Percentiles rank a stretch among this genome's conserved stretches.
Evolutionary conservation across 92 coral and sea anemone genomes (phyloP).

Genomic region (Umimayanthus kanabou): DNA sequence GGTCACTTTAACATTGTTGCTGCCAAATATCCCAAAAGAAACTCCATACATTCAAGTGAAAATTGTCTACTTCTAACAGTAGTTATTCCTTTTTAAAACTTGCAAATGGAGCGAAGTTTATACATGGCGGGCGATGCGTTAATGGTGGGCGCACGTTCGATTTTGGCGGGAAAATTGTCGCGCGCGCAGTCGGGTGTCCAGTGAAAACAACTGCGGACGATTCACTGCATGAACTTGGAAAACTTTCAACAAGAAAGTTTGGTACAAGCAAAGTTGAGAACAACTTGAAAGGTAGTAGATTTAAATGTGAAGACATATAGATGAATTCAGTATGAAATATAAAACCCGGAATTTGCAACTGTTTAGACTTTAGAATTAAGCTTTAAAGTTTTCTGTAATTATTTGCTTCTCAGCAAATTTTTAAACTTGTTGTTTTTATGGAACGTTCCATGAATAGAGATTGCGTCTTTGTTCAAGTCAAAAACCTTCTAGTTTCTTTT

Average conservation of each 20-base stretch:
- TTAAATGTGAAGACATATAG: not conserved
- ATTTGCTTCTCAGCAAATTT: too few species aligned
- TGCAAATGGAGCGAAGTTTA: too few species aligned
- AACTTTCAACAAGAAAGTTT: not conserved
- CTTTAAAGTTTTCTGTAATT: too few species aligned
- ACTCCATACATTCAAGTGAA: not conserved
- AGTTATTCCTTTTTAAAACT: not conserved
- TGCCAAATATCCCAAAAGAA: not conserved
- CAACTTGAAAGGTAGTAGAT: not conserved
- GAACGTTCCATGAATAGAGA: too few species aligned
- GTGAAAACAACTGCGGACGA: too few species aligned
- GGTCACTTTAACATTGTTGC: not conserved
- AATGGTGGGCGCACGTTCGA: conserved; percentile 13
- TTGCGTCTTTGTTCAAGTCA: too few species aligned
- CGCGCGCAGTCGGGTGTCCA: not conserved
- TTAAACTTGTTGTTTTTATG: too few species aligned
- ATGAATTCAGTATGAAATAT: not conserved
- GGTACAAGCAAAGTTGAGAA: not conserved
- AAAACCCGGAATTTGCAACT: too few species aligned
- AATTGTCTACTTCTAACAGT: not conserved
- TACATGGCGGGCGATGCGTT: not conserved
- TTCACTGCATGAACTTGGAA: not conserved
- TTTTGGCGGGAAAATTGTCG: conserved; percentile 36
- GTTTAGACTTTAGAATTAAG: too few species aligned
- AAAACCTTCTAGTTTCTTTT: too few species aligned